Percentiles rank a stretch among this genome's conserved stretches.
These are phyloP conservation scores for Steromphala cineraria DNA, from an alignment of 2,888 invertebrate genomes.

Conservation along the genomic window DNA sequence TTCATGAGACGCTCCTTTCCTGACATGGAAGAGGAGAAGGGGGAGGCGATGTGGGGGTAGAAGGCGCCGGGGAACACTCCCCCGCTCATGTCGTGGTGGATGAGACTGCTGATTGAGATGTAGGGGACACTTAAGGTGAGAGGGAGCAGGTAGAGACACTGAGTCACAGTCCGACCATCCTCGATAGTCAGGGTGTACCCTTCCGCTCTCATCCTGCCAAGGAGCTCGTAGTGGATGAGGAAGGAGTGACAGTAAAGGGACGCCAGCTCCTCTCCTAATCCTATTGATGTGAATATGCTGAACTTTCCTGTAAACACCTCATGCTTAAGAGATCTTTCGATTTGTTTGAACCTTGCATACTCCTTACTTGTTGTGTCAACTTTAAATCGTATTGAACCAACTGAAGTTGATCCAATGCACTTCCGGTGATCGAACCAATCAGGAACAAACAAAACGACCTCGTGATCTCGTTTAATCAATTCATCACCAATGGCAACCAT, in stretches of 20 bases:
- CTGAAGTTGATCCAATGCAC: neutral
- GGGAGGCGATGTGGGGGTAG: neutral
- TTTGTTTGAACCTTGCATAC: neutral
- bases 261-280: no score
- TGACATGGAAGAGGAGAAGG: neutral
- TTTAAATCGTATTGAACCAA: neutral
- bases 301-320: neutral
- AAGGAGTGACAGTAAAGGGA: no score
- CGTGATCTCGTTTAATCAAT: constrained; percentile 9
- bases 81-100: no score
- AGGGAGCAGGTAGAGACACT: no score
- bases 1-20: neutral
- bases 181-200: no score
- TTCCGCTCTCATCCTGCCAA: no score
- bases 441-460: neutral
- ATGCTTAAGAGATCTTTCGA: neutral
- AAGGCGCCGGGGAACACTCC: neutral
- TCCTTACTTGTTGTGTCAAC: neutral
- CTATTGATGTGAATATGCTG: neutral
- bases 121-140: no score
- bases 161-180: no score
- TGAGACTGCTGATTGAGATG: no score
- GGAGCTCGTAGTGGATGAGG: no score
- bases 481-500: neutral
- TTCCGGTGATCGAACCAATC: neutral